phyloP scores from a whole-genome alignment of 2,113 vertebrate species.

The Paraplagusia blochii region DNA sequence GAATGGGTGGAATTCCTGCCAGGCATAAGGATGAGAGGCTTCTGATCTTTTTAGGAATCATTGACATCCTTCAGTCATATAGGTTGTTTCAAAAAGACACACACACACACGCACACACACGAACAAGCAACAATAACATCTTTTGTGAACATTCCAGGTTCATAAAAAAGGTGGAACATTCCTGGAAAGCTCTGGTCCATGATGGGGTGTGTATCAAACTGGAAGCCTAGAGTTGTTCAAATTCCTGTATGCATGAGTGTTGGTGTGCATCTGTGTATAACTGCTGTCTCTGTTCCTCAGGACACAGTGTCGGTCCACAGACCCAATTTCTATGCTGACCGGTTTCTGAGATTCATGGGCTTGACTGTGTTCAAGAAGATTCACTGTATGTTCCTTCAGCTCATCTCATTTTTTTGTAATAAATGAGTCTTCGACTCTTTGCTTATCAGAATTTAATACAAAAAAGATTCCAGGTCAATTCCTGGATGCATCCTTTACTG shows the following conservation, averaged over 20 bases:
- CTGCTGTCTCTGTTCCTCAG: constrained; percentile 56
- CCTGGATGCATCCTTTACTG: no score
- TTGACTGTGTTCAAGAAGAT: constrained; percentile 89
- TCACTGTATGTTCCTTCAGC: constrained; percentile 76
- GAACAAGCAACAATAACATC: neutral
- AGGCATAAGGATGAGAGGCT: constrained; percentile 91
- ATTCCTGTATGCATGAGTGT: neutral
- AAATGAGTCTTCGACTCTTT: no score
- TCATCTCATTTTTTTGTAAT: no score
- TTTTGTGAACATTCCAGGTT: constrained; percentile 73
- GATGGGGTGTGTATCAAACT: constrained; percentile 81
- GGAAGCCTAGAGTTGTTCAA: neutral
- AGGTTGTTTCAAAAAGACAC: constrained; percentile 71
- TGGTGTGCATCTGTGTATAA: neutral
- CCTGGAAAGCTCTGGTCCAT: constrained; percentile 96
- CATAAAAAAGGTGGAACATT: constrained; percentile 96
- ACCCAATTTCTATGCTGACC: constrained; percentile 91
- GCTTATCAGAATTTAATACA: no score
- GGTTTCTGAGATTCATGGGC: constrained; percentile 96
- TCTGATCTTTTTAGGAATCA: constrained; percentile 94
- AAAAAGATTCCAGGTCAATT: no score
- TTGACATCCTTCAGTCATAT: constrained; percentile 96
- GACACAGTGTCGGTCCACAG: constrained; percentile 93
- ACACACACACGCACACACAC: neutral
- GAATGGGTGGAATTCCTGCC: constrained; percentile 95